Conservation (phyloP, 2,888 invertebrate genomes). For the Eumacrocentrus americanus region DNA sequence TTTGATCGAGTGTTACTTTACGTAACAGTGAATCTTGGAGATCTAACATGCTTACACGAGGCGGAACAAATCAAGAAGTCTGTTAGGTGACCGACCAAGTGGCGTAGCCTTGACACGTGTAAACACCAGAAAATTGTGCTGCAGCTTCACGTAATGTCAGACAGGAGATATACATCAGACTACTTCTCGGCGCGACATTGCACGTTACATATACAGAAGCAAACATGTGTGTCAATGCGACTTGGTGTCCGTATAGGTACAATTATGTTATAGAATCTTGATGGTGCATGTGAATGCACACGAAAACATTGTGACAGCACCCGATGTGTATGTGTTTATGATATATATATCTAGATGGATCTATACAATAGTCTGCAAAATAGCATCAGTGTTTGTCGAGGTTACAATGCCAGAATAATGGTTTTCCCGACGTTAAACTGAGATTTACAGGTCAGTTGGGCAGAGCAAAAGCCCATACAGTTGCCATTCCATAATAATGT, state of each 20-base stretch:
- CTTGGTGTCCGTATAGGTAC: conserved; percentile 18
- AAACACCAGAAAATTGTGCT: conserved; percentile 49
- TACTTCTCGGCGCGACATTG: conserved; percentile 20
- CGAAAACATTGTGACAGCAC: conserved; percentile 12
- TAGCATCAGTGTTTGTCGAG: too few species aligned
- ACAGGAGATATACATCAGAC: neutral
- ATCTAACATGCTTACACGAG: too few species aligned
- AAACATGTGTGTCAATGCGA: conserved; percentile 46
- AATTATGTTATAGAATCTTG: conserved; percentile 2
- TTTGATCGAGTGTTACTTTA: too few species aligned
- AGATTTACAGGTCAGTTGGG: conserved; percentile 15
- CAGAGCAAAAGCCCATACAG: neutral
- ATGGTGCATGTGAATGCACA: neutral
- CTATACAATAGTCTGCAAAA: too few species aligned
- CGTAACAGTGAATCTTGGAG: too few species aligned
- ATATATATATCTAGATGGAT: neutral
- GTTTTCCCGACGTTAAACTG: conserved; percentile 1
- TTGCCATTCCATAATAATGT: conserved; percentile 1
- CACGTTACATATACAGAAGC: conserved; percentile 21
- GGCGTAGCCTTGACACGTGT: conserved; percentile 50
- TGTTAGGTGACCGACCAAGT: too few species aligned
- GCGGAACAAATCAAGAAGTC: too few species aligned
- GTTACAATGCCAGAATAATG: conserved; percentile 6
- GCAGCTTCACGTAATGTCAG: conserved; percentile 36
- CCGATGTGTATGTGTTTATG: too few species aligned